A percentile compares a stretch with the other conserved stretches of the same genome.
Evolutionary conservation across 2,797 vertebrate species (phyloP).

Genomic region (Lithobates pipiens): DNA sequence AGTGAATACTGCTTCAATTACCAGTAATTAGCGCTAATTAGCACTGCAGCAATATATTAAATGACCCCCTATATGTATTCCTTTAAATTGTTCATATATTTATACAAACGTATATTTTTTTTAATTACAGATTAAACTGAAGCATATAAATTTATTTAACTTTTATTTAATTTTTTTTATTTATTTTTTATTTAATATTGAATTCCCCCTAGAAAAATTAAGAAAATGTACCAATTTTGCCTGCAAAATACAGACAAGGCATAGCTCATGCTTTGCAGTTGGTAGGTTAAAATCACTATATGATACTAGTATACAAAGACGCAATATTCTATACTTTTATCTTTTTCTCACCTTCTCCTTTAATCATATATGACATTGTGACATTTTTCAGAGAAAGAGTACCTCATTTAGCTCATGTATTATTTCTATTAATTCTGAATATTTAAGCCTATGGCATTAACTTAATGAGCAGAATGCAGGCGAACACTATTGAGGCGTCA

Average conservation of each 20-base stretch:
- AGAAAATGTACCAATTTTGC: too few species aligned
- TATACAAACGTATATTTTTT: too few species aligned
- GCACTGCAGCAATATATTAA: too few species aligned
- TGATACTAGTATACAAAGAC: conserved; percentile 12
- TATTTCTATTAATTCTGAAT: conserved; percentile 67
- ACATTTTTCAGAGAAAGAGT: conserved; percentile 63
- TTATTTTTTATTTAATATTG: too few species aligned
- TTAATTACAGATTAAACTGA: too few species aligned
- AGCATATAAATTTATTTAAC: too few species aligned
- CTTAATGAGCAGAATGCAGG: conserved; percentile 62
- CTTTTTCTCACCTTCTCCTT: conserved; percentile 49
- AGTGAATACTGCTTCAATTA: too few species aligned
- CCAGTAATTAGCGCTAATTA: too few species aligned
- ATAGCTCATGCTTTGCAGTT: background rate
- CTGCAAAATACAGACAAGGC: background rate
- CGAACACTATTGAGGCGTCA: conserved; percentile 58
- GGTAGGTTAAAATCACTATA: background rate
- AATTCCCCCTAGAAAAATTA: too few species aligned
- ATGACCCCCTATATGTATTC: too few species aligned
- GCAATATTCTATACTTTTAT: conserved; percentile 25
- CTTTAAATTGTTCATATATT: too few species aligned
- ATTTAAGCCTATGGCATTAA: conserved; percentile 68
- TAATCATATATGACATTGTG: conserved; percentile 56
- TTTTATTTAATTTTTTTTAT: too few species aligned
- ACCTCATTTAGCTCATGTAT: conserved; percentile 58